These are phyloP conservation scores for Proctacanthus coquilletti DNA, from an alignment of 1,140 invertebrate species.

Conservation along the genomic window DNA sequence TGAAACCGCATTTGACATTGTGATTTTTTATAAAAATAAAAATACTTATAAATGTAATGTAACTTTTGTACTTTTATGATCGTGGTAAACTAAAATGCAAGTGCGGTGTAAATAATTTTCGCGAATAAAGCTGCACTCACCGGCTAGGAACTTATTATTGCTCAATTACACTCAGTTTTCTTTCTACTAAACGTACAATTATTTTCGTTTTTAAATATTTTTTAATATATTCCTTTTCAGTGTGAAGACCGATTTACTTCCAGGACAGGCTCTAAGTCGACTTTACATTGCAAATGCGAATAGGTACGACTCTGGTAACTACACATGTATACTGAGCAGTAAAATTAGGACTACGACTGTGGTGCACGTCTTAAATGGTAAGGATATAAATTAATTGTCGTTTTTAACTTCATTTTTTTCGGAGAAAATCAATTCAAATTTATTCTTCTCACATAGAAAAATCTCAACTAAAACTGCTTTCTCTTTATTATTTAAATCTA, in stretches of 20 bases:
- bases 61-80: no score
- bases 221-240: conserved; percentile 33
- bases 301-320: conserved; percentile 70
- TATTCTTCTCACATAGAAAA: no score
- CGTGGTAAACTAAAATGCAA: no score
- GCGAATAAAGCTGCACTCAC: no score
- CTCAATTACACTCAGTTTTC: no score
- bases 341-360: conserved; percentile 57
- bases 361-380: conserved; percentile 72
- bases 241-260: conserved; percentile 64
- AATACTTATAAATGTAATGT: no score
- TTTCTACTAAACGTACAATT: not conserved
- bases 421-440: not conserved
- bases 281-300: conserved; percentile 72
- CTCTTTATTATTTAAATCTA: no score
- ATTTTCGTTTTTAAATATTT: not conserved
- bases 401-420: not conserved
- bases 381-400: conserved; percentile 15
- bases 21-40: no score
- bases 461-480: not conserved
- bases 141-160: no score
- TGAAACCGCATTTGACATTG: no score
- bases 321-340: conserved; percentile 63
- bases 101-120: no score
- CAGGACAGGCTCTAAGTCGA: conserved; percentile 56